A percentile compares a stretch with the other conserved stretches of the same genome.
Evolutionary conservation across 92 coral and sea anemone genomes (phyloP).

Genomic region (Galaxea fascicularis): DNA sequence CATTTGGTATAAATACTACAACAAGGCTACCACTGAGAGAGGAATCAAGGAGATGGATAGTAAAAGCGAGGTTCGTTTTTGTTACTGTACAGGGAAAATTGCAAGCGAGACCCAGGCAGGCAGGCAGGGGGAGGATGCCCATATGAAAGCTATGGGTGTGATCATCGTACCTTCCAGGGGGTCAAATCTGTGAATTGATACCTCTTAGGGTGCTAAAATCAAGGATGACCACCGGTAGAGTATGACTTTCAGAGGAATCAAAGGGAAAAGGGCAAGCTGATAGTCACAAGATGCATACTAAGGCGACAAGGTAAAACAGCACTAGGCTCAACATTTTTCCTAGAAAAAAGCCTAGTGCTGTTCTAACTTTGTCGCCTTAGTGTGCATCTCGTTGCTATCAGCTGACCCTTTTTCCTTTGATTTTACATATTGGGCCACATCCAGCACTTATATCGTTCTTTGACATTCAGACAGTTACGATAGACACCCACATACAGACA

Average conservation of each 20-base stretch:
- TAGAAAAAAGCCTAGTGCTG: not conserved
- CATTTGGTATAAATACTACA: not conserved
- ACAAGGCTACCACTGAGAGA: not conserved
- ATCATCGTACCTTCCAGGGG: not conserved
- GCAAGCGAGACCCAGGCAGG: not conserved
- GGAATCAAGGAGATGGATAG: not conserved
- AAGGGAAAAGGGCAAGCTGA: not conserved
- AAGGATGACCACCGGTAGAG: not conserved
- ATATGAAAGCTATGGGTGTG: not conserved
- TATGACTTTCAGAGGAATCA: not conserved
- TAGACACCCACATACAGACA: not conserved
- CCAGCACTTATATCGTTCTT: constrained; percentile 5
- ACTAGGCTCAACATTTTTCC: not conserved
- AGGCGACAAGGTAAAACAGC: not conserved
- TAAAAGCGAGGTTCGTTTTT: not conserved
- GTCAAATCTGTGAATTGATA: not conserved
- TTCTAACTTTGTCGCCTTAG: too few relatives aligned
- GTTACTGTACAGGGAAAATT: not conserved
- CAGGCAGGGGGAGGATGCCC: not conserved
- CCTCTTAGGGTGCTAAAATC: not conserved
- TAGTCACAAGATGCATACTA: not conserved
- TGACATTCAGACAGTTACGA: constrained; percentile 17
- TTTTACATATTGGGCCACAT: too few relatives aligned
- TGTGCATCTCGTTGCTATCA: too few relatives aligned
- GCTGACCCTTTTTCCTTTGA: too few relatives aligned